phyloP scores from a whole-genome alignment of 2,888 invertebrate species.

The Zygothrica quintamaculata region DNA sequence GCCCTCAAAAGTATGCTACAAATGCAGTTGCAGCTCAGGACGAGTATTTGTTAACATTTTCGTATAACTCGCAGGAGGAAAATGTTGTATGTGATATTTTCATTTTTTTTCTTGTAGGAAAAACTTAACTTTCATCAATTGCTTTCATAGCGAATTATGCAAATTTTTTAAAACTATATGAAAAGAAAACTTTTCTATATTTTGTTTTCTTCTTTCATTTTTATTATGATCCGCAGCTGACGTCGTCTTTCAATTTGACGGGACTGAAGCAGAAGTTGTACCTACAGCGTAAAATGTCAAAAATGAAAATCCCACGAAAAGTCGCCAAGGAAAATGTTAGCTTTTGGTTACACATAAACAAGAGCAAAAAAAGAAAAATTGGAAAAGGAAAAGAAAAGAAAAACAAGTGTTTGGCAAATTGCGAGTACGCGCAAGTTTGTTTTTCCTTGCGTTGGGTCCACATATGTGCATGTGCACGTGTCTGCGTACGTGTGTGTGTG shows the following conservation, averaged over 20 bases:
- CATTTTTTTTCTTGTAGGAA: neutral
- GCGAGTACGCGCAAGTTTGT: slow-evolving; percentile 33
- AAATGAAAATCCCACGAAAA: slow-evolving; percentile 54
- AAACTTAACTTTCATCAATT: slow-evolving; percentile 40
- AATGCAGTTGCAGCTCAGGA: too few species aligned
- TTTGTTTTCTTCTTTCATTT: neutral
- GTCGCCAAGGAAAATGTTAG: slow-evolving; percentile 50
- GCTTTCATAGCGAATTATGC: slow-evolving; percentile 65
- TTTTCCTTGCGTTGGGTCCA: slow-evolving; percentile 12
- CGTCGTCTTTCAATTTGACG: slow-evolving; percentile 28
- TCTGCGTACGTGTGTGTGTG: neutral
- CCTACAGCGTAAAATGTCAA: slow-evolving; percentile 15
- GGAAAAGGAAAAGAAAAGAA: slow-evolving; percentile 19
- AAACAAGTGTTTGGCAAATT: slow-evolving; percentile 36
- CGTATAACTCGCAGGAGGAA: too few species aligned
- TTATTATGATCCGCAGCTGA: slow-evolving; percentile 51
- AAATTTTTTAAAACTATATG: slow-evolving; percentile 64
- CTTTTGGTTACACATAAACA: slow-evolving; percentile 27
- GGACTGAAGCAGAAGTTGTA: slow-evolving; percentile 14
- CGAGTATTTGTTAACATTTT: too few species aligned
- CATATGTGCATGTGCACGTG: too few species aligned
- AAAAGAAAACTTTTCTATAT: slow-evolving; percentile 36
- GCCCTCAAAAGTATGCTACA: too few species aligned
- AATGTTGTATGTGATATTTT: too few species aligned
- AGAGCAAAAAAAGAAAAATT: too few species aligned